phyloP scores from a whole-genome alignment of 2,888 invertebrate genomes.

The Watsonalla binaria region DNA sequence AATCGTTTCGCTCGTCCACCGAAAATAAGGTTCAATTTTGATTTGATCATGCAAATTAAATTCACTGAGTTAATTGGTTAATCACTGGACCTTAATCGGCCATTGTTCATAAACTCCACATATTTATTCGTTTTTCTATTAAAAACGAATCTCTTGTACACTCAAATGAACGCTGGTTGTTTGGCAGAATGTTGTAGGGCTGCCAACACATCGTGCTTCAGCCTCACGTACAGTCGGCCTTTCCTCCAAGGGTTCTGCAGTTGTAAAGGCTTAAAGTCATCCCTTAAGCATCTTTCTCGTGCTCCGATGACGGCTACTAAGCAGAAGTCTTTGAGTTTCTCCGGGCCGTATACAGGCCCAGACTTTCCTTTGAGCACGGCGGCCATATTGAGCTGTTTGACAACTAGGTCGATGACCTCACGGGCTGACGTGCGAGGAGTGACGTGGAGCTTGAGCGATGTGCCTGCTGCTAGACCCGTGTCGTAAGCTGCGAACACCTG shows the following conservation, averaged over 20 bases:
- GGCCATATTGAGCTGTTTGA: constrained; percentile 97
- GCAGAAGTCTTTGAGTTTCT: constrained; percentile 92
- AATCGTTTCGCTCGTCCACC: no score
- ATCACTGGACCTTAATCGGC: neutral
- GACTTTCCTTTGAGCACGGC: constrained; percentile 90
- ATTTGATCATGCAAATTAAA: neutral
- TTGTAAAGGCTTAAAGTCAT: constrained; percentile 95
- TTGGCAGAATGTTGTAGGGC: constrained; percentile 93
- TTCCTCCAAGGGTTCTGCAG: constrained; percentile 98
- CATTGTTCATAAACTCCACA: neutral
- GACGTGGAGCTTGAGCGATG: constrained; percentile 95
- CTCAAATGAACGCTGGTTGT: constrained; percentile 83
- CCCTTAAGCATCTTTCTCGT: constrained; percentile 93
- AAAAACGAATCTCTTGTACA: constrained; percentile 3
- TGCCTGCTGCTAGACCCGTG: constrained; percentile 94
- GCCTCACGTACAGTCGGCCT: constrained; percentile 94
- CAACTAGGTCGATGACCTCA: constrained; percentile 96
- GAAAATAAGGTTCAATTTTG: no score
- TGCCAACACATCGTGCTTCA: constrained; percentile 92
- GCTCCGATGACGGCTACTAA: constrained; percentile 97
- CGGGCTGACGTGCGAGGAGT: constrained; percentile 95
- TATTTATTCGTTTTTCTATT: constrained; percentile 14
- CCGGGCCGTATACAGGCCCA: constrained; percentile 91
- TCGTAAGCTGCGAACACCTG: constrained; percentile 97
- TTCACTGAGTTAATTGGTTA: neutral